A percentile compares a stretch with the other conserved stretches of the same genome.
Evolutionary conservation across 2,888 invertebrate species (phyloP).

Genomic region (Acleris literana): DNA sequence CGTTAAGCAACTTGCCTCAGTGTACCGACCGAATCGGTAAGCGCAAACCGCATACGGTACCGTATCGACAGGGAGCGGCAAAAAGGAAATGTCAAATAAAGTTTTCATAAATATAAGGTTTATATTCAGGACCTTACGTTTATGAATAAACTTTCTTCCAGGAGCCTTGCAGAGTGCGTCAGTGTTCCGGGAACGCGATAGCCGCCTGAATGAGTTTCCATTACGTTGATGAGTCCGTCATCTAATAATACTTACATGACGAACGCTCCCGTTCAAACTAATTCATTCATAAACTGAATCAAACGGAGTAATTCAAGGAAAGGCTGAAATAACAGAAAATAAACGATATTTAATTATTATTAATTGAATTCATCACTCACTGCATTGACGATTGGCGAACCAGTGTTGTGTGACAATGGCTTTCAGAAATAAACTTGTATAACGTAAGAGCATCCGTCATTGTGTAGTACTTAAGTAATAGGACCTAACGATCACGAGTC

Average conservation of each 20-base stretch:
- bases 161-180: slow-evolving; percentile 45
- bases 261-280: slow-evolving; percentile 49
- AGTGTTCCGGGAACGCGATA: slow-evolving; percentile 51
- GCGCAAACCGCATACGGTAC: too few relatives aligned
- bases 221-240: slow-evolving; percentile 51
- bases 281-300: slow-evolving; percentile 51
- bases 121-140: not conserved
- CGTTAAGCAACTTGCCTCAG: too few relatives aligned
- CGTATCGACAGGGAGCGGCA: too few relatives aligned
- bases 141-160: not conserved
- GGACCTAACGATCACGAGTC: too few relatives aligned
- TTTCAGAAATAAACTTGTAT: too few relatives aligned
- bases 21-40: too few relatives aligned
- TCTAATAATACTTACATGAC: slow-evolving; percentile 61
- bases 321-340: slow-evolving; percentile 3
- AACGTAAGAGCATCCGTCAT: too few relatives aligned
- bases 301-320: slow-evolving; percentile 29
- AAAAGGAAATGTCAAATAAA: too few relatives aligned
- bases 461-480: too few relatives aligned
- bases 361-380: too few relatives aligned
- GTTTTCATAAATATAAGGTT: not conserved
- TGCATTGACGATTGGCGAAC: too few relatives aligned
- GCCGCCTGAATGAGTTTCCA: slow-evolving; percentile 56
- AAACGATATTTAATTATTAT: not conserved
- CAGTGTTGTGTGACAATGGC: too few relatives aligned